Evolutionary conservation across 2,113 vertebrate species (phyloP), one percentile per base, ranked within the genome.

Genomic region (Clarias batrachus): DNA sequence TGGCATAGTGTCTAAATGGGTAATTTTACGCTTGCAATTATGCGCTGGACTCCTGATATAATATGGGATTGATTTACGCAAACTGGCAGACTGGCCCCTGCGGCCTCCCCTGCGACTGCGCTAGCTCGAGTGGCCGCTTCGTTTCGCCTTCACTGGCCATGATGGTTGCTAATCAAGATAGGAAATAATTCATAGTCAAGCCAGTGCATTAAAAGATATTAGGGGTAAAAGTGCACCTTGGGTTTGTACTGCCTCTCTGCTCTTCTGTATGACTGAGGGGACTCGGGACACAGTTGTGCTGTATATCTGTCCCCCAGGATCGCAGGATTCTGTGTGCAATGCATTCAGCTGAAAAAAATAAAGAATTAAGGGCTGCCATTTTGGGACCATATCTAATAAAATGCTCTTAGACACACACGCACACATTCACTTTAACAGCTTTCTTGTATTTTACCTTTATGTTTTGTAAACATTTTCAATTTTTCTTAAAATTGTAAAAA

Each of bases 311-410:
- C 92, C 92, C 89, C 54, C 88, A 91, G 89, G 90, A 90, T 88
- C 71, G 52, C 88, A 91, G 89, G 90, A 90, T 88, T 63, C 79
- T 30, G 81, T 83, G 87, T 84, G 83, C 68, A 84, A 65, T 86
- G 90, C 87, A 91, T 93, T 94, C 90, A 92, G 91, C 90, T 89
- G 81, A 88, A 87, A 91, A 90, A 91, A 91, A 85, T n/a, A 85
- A 52, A 91, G 88, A 91, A n/a, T 54, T 0, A 19, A 56, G 13
- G 85, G 84, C 85, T 86, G 85, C 90, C 89, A 90, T 90, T 68
- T 33, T 88, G 88, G 89, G 91, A 93, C 7, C 62, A 81, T 79
- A 62, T 84, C 54, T 87, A 17, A 71, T 86, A 82, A 91, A 87
- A 56, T 27, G 73, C 52, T 85, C 57, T 16, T 17, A 17, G 11